A percentile compares a stretch with the other conserved stretches of the same genome.
Evolutionary conservation across 2,113 vertebrate species (phyloP).

Genomic region (Heloderma charlesbogerti): DNA sequence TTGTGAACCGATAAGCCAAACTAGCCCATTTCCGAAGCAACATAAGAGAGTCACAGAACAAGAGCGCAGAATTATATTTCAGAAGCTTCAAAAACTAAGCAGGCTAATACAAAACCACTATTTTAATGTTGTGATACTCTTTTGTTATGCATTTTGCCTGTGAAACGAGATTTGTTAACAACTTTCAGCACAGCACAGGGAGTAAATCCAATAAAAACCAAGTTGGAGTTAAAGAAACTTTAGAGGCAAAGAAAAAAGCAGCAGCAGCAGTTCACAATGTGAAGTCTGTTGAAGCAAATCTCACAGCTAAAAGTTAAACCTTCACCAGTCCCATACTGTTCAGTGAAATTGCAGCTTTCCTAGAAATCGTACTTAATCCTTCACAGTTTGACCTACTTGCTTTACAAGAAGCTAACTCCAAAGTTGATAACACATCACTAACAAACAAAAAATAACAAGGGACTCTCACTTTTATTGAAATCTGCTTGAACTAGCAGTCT

Average conservation of each 20-base stretch:
- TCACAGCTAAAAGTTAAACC: fast-evolving
- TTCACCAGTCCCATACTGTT: fast-evolving
- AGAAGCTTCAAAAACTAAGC: neutral
- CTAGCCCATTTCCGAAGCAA: neutral
- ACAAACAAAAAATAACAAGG: too few relatives aligned
- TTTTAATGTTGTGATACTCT: neutral
- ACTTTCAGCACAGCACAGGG: neutral
- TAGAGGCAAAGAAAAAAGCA: fast-evolving
- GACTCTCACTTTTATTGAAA: conserved; percentile 67
- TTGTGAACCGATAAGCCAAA: neutral
- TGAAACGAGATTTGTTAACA: neutral
- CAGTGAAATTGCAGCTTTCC: fast-evolving
- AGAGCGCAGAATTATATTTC: neutral
- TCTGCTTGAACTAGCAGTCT: conserved; percentile 75
- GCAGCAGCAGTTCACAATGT: fast-evolving
- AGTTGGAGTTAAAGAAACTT: neutral
- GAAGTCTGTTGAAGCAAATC: fast-evolving
- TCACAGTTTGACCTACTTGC: fast-evolving
- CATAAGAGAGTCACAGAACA: neutral
- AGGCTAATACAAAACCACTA: neutral
- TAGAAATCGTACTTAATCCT: fast-evolving
- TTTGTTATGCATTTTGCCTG: neutral
- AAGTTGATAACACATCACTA: neutral
- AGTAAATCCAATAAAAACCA: neutral
- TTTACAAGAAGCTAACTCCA: neutral